phyloP scores from a whole-genome alignment of 2,113 vertebrate genomes.

The Bubo blakistoni region DNA sequence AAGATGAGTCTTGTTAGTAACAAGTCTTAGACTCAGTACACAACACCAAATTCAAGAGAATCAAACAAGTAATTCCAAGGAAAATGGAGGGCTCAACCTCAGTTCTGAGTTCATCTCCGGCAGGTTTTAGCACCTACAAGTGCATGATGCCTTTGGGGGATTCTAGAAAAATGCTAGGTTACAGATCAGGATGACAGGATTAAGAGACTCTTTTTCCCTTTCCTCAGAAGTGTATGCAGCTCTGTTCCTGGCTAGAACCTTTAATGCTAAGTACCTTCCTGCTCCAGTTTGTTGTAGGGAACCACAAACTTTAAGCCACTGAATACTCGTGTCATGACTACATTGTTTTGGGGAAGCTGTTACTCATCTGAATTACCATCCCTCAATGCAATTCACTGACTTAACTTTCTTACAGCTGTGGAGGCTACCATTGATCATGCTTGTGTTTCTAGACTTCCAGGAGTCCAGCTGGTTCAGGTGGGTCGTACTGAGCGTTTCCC shows the following conservation, averaged over 20 bases:
- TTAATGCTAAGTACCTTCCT: neutral
- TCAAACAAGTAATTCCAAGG: neutral
- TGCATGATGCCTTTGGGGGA: neutral
- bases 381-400: neutral
- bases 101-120: neutral
- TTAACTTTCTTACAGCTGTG: neutral
- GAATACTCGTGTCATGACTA: neutral
- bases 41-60: neutral
- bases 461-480: neutral
- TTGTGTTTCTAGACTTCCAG: neutral
- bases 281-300: neutral
- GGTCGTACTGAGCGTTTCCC: neutral
- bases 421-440: neutral
- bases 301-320: neutral
- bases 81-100: neutral
- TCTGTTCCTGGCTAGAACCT: neutral
- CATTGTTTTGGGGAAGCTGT: neutral
- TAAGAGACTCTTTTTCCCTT: neutral
- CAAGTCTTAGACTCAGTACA: neutral
- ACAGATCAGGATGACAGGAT: neutral
- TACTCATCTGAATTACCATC: neutral
- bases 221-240: neutral
- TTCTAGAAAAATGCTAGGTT: neutral
- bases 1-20: neutral
- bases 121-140: neutral